These are phyloP conservation scores for Phrynocephalus guinanensis DNA, from an alignment of 2,797 vertebrate species.

Conservation along the genomic window DNA sequence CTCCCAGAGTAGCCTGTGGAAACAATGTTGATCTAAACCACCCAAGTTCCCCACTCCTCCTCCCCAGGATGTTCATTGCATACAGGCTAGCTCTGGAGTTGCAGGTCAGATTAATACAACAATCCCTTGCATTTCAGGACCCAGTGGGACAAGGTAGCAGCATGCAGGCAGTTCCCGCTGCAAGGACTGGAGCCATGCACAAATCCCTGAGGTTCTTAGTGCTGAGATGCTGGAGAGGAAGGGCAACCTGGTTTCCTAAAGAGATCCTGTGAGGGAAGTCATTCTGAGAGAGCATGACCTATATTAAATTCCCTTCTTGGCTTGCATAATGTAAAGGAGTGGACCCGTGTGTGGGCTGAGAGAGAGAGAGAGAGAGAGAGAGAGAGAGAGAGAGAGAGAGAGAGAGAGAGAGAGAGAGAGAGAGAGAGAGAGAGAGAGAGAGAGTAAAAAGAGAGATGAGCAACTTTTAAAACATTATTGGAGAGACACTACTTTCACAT, in stretches of 20 bases:
- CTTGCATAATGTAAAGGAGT: conserved; percentile 5
- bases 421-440: conserved; percentile 31
- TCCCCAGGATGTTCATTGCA: too few species aligned
- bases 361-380: conserved; percentile 30
- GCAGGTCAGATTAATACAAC: background rate
- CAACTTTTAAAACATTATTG: conserved; percentile 69
- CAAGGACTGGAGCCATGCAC: background rate
- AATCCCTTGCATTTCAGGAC: background rate
- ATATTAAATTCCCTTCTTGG: background rate
- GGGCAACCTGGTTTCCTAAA: background rate
- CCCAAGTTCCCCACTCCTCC: too few species aligned
- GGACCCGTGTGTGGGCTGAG: background rate
- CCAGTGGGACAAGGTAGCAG: background rate
- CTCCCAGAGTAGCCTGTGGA: too few species aligned
- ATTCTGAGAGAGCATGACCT: background rate
- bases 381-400: conserved; percentile 27
- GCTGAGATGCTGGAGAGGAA: background rate
- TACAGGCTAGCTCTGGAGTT: background rate
- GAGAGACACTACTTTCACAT: conserved; percentile 59
- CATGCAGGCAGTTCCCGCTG: background rate
- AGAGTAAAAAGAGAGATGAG: conserved; percentile 52
- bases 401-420: conserved; percentile 36
- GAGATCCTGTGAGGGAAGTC: background rate
- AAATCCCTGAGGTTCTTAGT: background rate
- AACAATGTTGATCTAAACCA: too few species aligned